Evolutionary conservation across 2,113 vertebrate species (phyloP).

Genomic region (Chiloscyllium plagiosum): DNA sequence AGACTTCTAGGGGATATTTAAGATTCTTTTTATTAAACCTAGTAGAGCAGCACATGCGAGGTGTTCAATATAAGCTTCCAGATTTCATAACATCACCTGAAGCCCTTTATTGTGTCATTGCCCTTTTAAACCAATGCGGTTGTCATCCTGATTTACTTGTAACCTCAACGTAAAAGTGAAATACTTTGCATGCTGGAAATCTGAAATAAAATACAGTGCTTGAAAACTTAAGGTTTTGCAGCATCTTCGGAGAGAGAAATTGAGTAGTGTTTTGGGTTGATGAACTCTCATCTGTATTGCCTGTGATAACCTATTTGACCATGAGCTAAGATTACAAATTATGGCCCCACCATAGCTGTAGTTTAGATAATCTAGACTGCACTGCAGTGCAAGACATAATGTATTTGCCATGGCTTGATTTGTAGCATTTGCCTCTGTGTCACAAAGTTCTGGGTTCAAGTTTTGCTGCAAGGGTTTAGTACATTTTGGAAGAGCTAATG

Average conservation of each 20-base stretch:
- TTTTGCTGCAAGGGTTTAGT: not conserved
- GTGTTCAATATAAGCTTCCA: not conserved
- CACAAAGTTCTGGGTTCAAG: not conserved
- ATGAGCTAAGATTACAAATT: not conserved
- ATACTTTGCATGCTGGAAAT: not conserved
- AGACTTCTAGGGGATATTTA: not conserved
- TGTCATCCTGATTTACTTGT: not conserved
- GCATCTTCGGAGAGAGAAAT: not conserved
- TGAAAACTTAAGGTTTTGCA: not conserved
- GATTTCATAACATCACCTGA: not conserved
- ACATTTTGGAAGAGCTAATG: too few species aligned
- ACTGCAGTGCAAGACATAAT: not conserved
- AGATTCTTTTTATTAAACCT: not conserved
- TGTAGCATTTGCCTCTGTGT: not conserved
- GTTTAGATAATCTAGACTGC: not conserved
- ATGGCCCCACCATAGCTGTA: not conserved
- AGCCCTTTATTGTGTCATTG: not conserved
- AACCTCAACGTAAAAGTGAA: not conserved
- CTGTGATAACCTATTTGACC: not conserved
- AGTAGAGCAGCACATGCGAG: not conserved
- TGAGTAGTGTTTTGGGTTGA: not conserved
- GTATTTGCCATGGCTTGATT: too few species aligned
- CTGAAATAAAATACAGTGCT: not conserved
- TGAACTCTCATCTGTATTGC: too few species aligned
- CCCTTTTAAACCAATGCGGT: not conserved